Percentiles rank a stretch among this genome's conserved stretches.
Evolutionary conservation across 2,888 invertebrate genomes (phyloP).

Genomic region (Eilema caniola): DNA sequence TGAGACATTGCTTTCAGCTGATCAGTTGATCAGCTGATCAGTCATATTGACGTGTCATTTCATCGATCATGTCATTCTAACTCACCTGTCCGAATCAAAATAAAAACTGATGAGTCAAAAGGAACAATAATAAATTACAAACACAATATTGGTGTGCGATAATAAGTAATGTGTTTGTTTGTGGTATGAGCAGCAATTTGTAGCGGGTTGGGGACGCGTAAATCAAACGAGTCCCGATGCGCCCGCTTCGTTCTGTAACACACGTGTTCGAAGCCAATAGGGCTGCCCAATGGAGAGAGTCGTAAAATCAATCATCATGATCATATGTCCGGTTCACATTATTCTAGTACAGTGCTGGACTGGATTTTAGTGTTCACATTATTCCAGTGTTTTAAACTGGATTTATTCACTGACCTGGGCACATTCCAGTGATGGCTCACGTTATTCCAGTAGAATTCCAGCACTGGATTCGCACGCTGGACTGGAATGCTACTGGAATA

Average conservation of each 20-base stretch:
- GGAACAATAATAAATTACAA: conserved; percentile 5
- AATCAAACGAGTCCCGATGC: conserved; percentile 68
- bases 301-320: background rate
- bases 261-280: conserved; percentile 67
- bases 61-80: too few species aligned
- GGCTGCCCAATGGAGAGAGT: conserved; percentile 48
- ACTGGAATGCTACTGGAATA: too few species aligned
- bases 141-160: conserved; percentile 43
- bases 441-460: too few species aligned
- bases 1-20: too few species aligned
- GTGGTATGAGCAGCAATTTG: conserved; percentile 69
- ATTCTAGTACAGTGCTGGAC: too few species aligned
- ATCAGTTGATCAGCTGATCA: too few species aligned
- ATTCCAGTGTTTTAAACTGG: too few species aligned
- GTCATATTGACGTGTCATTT: too few species aligned
- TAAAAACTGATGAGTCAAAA: background rate
- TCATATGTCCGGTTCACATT: background rate
- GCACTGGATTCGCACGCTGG: too few species aligned
- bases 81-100: background rate
- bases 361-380: too few species aligned
- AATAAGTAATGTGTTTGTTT: conserved; percentile 61
- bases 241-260: conserved; percentile 53
- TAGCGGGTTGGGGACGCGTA: conserved; percentile 69
- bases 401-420: too few species aligned
- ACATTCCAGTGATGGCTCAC: too few species aligned